These are phyloP conservation scores for Apotomis betuletana DNA, from an alignment of 2,888 invertebrate genomes.

Conservation along the genomic window DNA sequence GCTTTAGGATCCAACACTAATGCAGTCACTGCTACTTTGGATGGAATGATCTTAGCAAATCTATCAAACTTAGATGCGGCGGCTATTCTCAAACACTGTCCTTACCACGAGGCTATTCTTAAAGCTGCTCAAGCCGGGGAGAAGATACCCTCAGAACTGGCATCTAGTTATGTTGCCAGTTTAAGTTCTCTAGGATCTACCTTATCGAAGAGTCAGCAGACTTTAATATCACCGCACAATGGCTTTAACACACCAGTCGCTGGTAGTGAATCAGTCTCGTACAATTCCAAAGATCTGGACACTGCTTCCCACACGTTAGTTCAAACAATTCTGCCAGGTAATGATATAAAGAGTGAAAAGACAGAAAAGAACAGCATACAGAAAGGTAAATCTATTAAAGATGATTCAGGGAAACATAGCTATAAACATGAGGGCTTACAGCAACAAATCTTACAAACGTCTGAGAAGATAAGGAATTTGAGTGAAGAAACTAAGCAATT, in stretches of 20 bases:
- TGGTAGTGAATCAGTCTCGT: slow-evolving; percentile 61
- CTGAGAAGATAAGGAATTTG: slow-evolving; percentile 69
- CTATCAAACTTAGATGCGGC: slow-evolving; percentile 73
- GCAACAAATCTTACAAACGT: slow-evolving; percentile 73
- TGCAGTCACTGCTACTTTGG: slow-evolving; percentile 69
- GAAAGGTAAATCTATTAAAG: slow-evolving; percentile 67
- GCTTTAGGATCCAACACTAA: slow-evolving; percentile 73
- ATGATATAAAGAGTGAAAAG: slow-evolving; percentile 60
- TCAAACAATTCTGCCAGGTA: slow-evolving; percentile 60
- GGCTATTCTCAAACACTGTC: slow-evolving; percentile 79
- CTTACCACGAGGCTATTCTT: slow-evolving; percentile 79
- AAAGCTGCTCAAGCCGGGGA: slow-evolving; percentile 73
- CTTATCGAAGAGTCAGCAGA: slow-evolving; percentile 73
- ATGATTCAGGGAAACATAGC: slow-evolving; percentile 55
- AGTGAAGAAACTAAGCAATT: slow-evolving; percentile 72
- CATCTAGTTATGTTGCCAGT: slow-evolving; percentile 81
- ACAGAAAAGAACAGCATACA: slow-evolving; percentile 52
- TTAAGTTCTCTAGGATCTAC: slow-evolving; percentile 79
- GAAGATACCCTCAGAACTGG: slow-evolving; percentile 75
- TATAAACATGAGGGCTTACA: slow-evolving; percentile 62
- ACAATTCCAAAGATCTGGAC: slow-evolving; percentile 63
- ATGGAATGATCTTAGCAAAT: slow-evolving; percentile 71
- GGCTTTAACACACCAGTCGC: slow-evolving; percentile 58
- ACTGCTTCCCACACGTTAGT: slow-evolving; percentile 68
- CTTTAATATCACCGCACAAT: slow-evolving; percentile 58